Evolutionary conservation across 2,797 vertebrate species (phyloP), one percentile per base, ranked within the genome.

Genomic region (Rhynchotus rufescens): DNA sequence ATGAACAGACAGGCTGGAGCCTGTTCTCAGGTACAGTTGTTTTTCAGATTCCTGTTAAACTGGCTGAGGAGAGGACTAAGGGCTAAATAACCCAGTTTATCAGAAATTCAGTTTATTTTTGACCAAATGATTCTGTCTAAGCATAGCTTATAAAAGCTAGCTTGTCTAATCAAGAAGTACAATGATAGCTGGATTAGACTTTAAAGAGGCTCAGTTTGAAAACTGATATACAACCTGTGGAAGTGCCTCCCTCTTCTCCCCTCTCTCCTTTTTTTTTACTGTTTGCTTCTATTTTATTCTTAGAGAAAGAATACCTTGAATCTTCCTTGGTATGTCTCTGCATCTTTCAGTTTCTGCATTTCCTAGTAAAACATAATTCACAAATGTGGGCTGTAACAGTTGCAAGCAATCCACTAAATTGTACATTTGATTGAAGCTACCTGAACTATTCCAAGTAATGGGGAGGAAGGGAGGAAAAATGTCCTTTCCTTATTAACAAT

Each of bases 71-170:
- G 42, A 87, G 67, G n/a, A 34, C 72, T 51, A 51, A 95, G 80
- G 74, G 34, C 74, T 87, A 22, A 60, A 28, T 92, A 93, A 92
- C 66, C 77, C 8, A 23, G 66, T 92, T 96, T 93, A 95, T 95
- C 94, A 95, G 90, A 92, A 95, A 83, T 90, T 79, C 61, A 23
- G 74, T 75, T 93, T 72, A 86, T 92, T 72, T 82, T 57, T 88
- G 80, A 80, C 56, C 60, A 52, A 85, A 59, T 16, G 45, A 32
- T 38, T 36, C 3, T 65, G 90, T 77, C 83, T 74, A 94, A 95
- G 92, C 84, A 77, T 30, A 12, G 44, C 73, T 88, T 84, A 67
- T 92, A 94, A 94, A 85, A 44, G 25, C 21, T 44, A 59, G 57
- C 36, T 87, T 88, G 65, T 74, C 47, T 92, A 64, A 92, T 85